Base-by-base conservation (phyloP, 2,888 invertebrate genomes). In the Synergus itoensis region DNA sequence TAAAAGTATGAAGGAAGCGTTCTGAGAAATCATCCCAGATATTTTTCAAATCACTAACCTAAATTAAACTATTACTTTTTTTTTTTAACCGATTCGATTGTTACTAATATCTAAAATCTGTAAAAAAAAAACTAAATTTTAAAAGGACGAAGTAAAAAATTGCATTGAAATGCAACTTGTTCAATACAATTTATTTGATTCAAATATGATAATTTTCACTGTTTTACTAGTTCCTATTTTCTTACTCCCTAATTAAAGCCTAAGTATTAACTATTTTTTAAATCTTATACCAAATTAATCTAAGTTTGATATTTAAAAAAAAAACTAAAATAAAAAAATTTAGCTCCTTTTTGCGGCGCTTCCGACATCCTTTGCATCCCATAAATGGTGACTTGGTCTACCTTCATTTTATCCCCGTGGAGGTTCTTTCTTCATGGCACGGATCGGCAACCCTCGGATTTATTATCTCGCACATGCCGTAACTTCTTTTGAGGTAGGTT, bases 401-500 rank as follows among this genome's bases (percentile, higher is more conserved):
- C 57, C 65, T 48, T 48, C 36, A 41, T 48, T 64, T 69, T 41
- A 43, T 77, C 43, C 28, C 1, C 45, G 7, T 36, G n/a, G 16
- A 63, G 21, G 40, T 63, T 48, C 16, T 41, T 57, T 48, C 41
- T 67, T 60, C 18, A 48, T 28, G 21, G 69, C 14, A 48, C 28
- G 69, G 28, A 69, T 79, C 75, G 57, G 77, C 81, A 78, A 79
- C 81, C 81, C 80, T 76, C 77, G 83, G 84, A 87, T 88, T 88
- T 88, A 88, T 88, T 84, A 85, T 88, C 86, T 85, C 82, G 86
- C 84, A 87, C 85, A 84, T 82, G 75, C 81, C 79, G 84, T 80
- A 87, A 83, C 85, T 85, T 87, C 84, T 86, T 86, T 88, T 88
- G 89, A 86, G 89, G 88, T 85, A 89, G 89, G 89, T 89, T 86